Percentiles rank a stretch among this genome's conserved stretches.
These are phyloP conservation scores for Brenthis ino DNA, from an alignment of 2,888 invertebrate genomes.

Conservation along the genomic window DNA sequence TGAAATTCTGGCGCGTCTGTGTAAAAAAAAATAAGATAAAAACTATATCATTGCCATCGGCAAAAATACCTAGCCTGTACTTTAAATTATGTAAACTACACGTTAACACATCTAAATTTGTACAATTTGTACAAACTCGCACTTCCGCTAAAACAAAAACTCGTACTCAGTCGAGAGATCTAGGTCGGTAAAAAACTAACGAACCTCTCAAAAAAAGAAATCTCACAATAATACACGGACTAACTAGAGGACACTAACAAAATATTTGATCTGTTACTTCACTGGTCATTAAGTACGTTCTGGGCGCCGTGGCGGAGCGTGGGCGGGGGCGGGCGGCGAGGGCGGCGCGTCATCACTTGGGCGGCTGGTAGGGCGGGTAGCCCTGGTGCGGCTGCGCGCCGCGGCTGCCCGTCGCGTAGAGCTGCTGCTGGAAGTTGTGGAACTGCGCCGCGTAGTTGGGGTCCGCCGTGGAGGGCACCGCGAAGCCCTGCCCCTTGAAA, in stretches of 20 bases:
- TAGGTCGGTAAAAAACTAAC: slow-evolving; percentile 49
- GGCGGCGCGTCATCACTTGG: slow-evolving; percentile 66
- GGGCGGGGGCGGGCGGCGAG: slow-evolving; percentile 7
- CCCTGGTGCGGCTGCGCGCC: slow-evolving; percentile 71
- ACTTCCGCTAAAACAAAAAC: slow-evolving; percentile 60
- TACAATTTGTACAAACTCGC: slow-evolving; percentile 76
- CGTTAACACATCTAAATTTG: slow-evolving; percentile 72
- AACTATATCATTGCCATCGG: slow-evolving; percentile 72
- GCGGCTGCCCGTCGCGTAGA: slow-evolving; percentile 89
- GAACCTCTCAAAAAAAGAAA: slow-evolving; percentile 46
- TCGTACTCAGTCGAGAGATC: slow-evolving; percentile 67
- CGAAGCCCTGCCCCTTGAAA: slow-evolving; percentile 91
- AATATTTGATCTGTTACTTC: slow-evolving; percentile 52
- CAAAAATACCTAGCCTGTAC: slow-evolving; percentile 74
- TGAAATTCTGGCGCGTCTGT: slow-evolving; percentile 74
- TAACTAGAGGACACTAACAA: slow-evolving; percentile 61
- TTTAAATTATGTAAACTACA: slow-evolving; percentile 75
- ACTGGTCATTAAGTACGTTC: slow-evolving; percentile 56
- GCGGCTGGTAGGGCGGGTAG: slow-evolving; percentile 75
- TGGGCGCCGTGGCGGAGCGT: slow-evolving; percentile 30
- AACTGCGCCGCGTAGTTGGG: slow-evolving; percentile 97
- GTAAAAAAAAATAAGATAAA: slow-evolving; percentile 62
- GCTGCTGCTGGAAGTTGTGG: slow-evolving; percentile 97
- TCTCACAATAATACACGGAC: slow-evolving; percentile 54
- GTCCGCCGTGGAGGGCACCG: slow-evolving; percentile 92